phyloP scores from a whole-genome alignment of 2,888 invertebrate genomes.

The Drosophila robusta region DNA sequence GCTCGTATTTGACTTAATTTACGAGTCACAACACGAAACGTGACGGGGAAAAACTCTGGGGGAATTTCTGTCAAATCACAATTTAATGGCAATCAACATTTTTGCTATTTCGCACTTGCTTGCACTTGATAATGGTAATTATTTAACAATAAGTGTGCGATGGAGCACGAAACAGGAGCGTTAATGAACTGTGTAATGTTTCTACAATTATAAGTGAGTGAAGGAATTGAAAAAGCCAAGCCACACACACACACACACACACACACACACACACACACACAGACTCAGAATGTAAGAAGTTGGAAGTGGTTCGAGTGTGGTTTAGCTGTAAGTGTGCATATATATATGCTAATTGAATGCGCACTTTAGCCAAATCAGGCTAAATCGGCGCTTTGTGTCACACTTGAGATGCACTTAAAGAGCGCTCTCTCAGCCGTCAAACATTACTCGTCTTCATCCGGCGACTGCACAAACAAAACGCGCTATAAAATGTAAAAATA shows the following conservation, averaged over 20 bases:
- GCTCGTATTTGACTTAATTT: constrained; percentile 57
- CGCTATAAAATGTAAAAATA: constrained; percentile 74
- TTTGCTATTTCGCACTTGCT: constrained; percentile 66
- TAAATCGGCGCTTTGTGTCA: constrained; percentile 63
- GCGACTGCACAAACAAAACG: constrained; percentile 76
- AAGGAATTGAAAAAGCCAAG: constrained; percentile 1
- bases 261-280: neutral
- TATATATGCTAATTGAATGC: constrained; percentile 72
- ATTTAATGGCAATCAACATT: constrained; percentile 68
- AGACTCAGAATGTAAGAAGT: neutral
- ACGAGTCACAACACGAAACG: constrained; percentile 33
- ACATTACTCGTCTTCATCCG: constrained; percentile 62
- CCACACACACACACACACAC: neutral
- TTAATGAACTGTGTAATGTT: constrained; percentile 75
- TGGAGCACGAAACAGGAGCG: constrained; percentile 62
- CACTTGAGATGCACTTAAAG: constrained; percentile 66
- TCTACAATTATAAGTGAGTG: constrained; percentile 41
- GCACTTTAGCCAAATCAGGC: constrained; percentile 63
- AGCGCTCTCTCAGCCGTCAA: constrained; percentile 42
- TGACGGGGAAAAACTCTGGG: constrained; percentile 2
- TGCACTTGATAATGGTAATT: constrained; percentile 77
- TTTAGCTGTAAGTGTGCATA: constrained; percentile 17
- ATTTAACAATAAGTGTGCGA: constrained; percentile 69
- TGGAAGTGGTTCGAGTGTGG: constrained; percentile 3
- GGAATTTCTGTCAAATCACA: constrained; percentile 60